A percentile compares a stretch with the other conserved stretches of the same genome.
phyloP scores from a whole-genome alignment of 2,797 vertebrate species.

The Spea hammondii region DNA sequence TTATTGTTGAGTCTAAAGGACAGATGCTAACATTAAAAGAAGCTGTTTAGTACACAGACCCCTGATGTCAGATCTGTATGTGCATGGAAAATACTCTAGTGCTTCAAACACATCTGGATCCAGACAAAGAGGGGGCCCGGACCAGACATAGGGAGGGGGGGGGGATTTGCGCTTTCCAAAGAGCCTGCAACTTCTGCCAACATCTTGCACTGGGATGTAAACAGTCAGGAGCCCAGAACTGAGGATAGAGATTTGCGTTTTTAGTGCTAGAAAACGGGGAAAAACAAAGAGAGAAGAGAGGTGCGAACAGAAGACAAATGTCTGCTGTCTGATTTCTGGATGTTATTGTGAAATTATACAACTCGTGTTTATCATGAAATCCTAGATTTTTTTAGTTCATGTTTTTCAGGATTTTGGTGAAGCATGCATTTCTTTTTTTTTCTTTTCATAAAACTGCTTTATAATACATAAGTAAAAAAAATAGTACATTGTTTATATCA shows the following conservation, averaged over 20 bases:
- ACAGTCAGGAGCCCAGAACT: conserved; percentile 35
- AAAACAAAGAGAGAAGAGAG: not conserved
- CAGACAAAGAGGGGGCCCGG: conserved; percentile 39
- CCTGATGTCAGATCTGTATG: conserved; percentile 22
- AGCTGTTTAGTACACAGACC: conserved; percentile 28
- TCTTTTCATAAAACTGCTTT: too few relatives aligned
- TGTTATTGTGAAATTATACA: too few relatives aligned
- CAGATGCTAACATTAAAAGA: conserved; percentile 38
- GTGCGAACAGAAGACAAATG: conserved; percentile 11
- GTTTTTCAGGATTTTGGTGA: too few relatives aligned
- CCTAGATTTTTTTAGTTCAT: not conserved
- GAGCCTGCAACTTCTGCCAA: conserved; percentile 36
- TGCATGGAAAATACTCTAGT: conserved; percentile 38
- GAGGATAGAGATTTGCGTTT: conserved; percentile 18
- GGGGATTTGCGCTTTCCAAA: conserved; percentile 37
- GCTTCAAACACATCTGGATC: conserved; percentile 48
- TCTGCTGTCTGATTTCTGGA: not conserved
- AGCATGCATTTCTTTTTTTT: too few relatives aligned
- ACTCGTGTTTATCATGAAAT: not conserved
- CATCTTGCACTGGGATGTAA: conserved; percentile 37
- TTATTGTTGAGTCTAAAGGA: conserved; percentile 2
- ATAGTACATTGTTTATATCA: too few relatives aligned
- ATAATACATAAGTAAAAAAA: too few relatives aligned
- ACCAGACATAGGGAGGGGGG: conserved; percentile 37
- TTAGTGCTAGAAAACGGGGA: conserved; percentile 5